Conservation (phyloP, 2,113 vertebrate genomes). For the Mobula hypostoma region DNA sequence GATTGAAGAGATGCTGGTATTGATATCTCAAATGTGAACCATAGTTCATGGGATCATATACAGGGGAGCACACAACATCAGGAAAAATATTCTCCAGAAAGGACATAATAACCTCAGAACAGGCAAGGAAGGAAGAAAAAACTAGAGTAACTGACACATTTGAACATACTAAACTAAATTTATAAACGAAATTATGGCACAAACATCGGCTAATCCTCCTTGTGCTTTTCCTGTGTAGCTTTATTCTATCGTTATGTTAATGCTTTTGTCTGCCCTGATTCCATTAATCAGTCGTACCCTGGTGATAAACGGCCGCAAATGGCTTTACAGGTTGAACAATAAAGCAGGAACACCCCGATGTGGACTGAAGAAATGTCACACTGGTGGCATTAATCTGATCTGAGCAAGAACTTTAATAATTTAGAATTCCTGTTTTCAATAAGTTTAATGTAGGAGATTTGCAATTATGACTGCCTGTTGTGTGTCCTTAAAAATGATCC, state of each 20-base stretch:
- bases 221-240: too few relatives aligned
- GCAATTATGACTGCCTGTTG: not conserved
- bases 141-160: not conserved
- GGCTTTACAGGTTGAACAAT: too few relatives aligned
- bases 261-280: too few relatives aligned
- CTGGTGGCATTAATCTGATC: too few relatives aligned
- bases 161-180: too few relatives aligned
- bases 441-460: not conserved
- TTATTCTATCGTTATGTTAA: too few relatives aligned
- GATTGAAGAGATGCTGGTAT: not conserved
- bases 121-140: not conserved
- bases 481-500: not conserved
- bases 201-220: too few relatives aligned
- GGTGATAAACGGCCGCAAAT: too few relatives aligned
- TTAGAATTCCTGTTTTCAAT: not conserved
- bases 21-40: not conserved
- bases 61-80: not conserved
- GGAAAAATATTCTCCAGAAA: not conserved
- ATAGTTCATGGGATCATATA: not conserved
- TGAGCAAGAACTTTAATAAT: not conserved
- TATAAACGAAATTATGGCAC: too few relatives aligned
- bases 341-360: too few relatives aligned
- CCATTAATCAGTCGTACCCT: too few relatives aligned
- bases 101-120: not conserved
- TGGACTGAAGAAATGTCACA: too few relatives aligned